Evolutionary conservation across 2,113 vertebrate genomes (phyloP).

Genomic region (Antechinus flavipes): DNA sequence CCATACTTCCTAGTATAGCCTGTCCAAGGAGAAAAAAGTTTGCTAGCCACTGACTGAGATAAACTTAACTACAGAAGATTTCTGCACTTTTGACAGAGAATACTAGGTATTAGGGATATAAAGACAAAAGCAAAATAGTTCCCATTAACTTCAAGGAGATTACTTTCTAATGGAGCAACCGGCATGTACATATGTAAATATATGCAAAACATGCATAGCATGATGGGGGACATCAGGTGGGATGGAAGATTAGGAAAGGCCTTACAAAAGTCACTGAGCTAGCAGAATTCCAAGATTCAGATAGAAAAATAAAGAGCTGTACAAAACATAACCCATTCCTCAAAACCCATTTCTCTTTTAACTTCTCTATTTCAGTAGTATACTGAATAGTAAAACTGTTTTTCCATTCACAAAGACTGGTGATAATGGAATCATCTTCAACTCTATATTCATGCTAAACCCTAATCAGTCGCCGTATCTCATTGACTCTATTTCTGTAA

Average conservation of each 20-base stretch:
- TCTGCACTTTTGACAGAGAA: neutral
- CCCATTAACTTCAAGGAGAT: neutral
- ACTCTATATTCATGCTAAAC: neutral
- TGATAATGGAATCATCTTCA: neutral
- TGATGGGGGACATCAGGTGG: neutral
- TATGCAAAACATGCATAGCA: neutral
- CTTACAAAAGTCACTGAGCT: neutral
- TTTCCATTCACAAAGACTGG: neutral
- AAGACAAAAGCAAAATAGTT: neutral
- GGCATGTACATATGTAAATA: neutral
- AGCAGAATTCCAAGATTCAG: neutral
- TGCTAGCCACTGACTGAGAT: neutral
- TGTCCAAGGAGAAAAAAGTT: neutral
- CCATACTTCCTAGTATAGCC: neutral
- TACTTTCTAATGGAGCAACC: neutral
- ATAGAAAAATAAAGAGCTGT: neutral
- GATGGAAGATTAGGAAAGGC: neutral
- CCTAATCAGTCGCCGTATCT: neutral
- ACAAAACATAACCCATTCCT: too few relatives aligned
- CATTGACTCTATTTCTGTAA: neutral
- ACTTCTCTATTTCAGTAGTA: neutral
- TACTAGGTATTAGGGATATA: neutral
- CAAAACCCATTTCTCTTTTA: neutral
- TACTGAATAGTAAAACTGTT: neutral
- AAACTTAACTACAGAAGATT: neutral